Base-by-base conservation (phyloP, 2,888 invertebrate genomes). In the Trichogramma evanescens region DNA sequence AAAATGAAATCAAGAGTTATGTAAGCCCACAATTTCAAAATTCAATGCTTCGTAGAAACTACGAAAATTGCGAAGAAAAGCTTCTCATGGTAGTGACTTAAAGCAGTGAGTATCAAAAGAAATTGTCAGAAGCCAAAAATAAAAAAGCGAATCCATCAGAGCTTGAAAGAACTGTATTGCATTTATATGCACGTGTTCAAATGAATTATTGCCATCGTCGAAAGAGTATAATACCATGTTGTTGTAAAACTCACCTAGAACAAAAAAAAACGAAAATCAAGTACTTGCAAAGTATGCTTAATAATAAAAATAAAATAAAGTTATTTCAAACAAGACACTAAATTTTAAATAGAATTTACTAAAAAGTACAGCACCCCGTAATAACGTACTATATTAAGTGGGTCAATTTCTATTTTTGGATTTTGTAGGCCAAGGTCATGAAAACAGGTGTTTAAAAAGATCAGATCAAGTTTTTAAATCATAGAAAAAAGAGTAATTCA, bases 171-270 rank as follows among this genome's bases (percentile, higher is more conserved):
- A 42, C 41, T 60, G 45, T 58, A 63, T 60, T 53, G 58, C 60
- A 13, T n/a, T n/a, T 13, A 48, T 38, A 26, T 8, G 54, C 50
- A 60, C 26, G 48, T 49, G 45, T 55, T 57, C 56, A 26, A 45
- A 59, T 57, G 43, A 56, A 56, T 60, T 54, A 57, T 57, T 54
- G 44, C 52, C 60, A 44, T 41, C 26, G 26, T 54, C 46, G 6
- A 53, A 44, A 49, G 4, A 26, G 48, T 43, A 54, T 48, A 50
- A n/a, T 13, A 8, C 49, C 45, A 39, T 43, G n/a, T 8, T 9
- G 45, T 4, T 8, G 43, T 38, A 41, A 49, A 54, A 64, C 66
- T 66, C 66, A 66, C 66, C 66, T 66, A 61, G 56, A 66, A 66
- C 65, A 66, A 53, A 65, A 59, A 56, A 61, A 56, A 51, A 3